A percentile compares a stretch with the other conserved stretches of the same genome.
These are phyloP conservation scores for Leptobrachium leishanense DNA, from an alignment of 2,113 vertebrate genomes.

Conservation along the genomic window DNA sequence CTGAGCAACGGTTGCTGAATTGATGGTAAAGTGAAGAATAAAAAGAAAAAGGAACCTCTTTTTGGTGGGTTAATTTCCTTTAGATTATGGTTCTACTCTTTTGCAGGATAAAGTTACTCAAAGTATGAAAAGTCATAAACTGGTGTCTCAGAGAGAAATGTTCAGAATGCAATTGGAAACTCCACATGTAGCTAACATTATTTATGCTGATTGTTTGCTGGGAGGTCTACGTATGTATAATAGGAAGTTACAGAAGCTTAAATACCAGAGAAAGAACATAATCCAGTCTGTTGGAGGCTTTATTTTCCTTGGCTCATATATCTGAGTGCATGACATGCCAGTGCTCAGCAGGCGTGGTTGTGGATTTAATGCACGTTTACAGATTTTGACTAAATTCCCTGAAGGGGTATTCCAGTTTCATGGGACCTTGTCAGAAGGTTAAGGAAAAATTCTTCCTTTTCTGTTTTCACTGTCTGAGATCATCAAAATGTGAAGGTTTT, in stretches of 20 bases:
- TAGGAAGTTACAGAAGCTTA: neutral
- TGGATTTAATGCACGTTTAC: neutral
- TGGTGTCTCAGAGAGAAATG: neutral
- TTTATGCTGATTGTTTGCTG: neutral
- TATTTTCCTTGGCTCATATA: neutral
- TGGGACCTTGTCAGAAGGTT: neutral
- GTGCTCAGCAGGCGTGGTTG: neutral
- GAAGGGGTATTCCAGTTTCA: neutral
- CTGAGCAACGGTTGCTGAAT: no score
- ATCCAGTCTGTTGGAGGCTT: neutral
- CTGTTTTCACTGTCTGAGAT: neutral
- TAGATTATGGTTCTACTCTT: no score
- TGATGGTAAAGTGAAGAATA: no score
- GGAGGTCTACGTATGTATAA: neutral
- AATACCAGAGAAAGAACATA: neutral
- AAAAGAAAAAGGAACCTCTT: no score
- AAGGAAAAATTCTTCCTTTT: neutral
- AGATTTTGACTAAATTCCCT: constrained; percentile 9
- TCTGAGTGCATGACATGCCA: neutral
- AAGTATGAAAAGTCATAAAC: neutral
- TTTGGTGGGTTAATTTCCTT: no score
- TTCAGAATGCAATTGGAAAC: neutral
- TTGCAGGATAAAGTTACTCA: no score
- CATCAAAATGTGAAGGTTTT: neutral
- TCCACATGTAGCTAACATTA: neutral